Conservation (phyloP, 2,888 invertebrate species). For the Sinelater perroti region DNA sequence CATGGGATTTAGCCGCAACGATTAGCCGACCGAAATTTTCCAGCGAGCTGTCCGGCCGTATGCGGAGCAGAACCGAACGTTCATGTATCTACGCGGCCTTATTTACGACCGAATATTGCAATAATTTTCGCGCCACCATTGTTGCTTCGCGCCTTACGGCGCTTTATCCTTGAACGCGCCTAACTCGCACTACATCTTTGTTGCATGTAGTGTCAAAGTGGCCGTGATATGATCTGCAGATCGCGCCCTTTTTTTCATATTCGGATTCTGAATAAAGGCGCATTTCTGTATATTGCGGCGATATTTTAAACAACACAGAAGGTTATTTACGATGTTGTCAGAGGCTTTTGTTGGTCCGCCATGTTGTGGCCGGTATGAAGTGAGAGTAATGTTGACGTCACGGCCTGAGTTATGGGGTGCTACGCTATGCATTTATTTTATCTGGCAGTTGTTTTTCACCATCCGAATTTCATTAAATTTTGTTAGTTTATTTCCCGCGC, state of each 20-base stretch:
- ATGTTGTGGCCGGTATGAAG: constrained; percentile 42
- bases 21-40: no score
- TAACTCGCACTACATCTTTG: constrained; percentile 16
- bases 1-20: no score
- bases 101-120: background rate
- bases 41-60: no score
- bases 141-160: constrained; percentile 7
- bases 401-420: constrained; percentile 43
- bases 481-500: constrained; percentile 25
- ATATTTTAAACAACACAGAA: constrained; percentile 37
- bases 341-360: constrained; percentile 45
- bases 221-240: constrained; percentile 41
- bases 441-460: constrained; percentile 30
- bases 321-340: constrained; percentile 39
- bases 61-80: no score
- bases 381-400: constrained; percentile 40
- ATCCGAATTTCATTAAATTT: constrained; percentile 32
- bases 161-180: constrained; percentile 1
- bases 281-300: constrained; percentile 35
- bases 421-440: constrained; percentile 36
- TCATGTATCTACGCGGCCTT: no score
- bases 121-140: constrained; percentile 24
- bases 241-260: constrained; percentile 35
- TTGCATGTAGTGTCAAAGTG: constrained; percentile 30
- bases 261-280: constrained; percentile 27